Evolutionary conservation across 2,888 invertebrate species (phyloP), one percentile per base, ranked within the genome.

Genomic region (Andrena bucephala): DNA sequence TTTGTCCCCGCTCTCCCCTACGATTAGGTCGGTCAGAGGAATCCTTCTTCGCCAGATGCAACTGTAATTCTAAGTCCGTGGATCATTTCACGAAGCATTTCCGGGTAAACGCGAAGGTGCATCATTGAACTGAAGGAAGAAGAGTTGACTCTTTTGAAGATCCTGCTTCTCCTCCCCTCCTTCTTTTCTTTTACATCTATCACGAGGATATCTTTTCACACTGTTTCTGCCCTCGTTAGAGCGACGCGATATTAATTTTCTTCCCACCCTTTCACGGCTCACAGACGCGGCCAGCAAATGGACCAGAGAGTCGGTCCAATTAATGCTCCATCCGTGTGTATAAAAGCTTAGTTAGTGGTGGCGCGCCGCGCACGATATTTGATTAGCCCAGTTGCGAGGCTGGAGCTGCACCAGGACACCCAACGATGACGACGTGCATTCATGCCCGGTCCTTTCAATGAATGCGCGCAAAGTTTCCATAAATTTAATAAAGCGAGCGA

Each of bases 311-410:
- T 29, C 66, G 76, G 82, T 59, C 85, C 85, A 83, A 83, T 82
- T 85, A 87, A 85, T 87, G 75, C 76, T 70, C 76, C 67, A 75
- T 50, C 69, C 69, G 77, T 68, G 78, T 76, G 77, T 82, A 87
- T 86, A 89, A 87, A 89, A 88, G 88, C 80, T 86, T 87, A 86
- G 88, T 88, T 88, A 89, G 86, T 67, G 74, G 69, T 60, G 83
- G 84, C 85, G 77, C 76, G 70, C 66, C 74, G 24, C 20, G 74
- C 63, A 66, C 81, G 71, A 79, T 82, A 88, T 88, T 88, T 85
- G 85, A 88, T 88, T 88, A 88, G 89, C 81, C 83, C 76, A 85
- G 85, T 87, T 86, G 79, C 83, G 70, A 82, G 82, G 82, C 77
- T 74, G 71, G 85, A 75, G 77, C 63, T 81, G 71, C 76, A 68